These are phyloP conservation scores for Adelges cooleyi DNA, from an alignment of 1,140 invertebrate genomes.

Conservation along the genomic window DNA sequence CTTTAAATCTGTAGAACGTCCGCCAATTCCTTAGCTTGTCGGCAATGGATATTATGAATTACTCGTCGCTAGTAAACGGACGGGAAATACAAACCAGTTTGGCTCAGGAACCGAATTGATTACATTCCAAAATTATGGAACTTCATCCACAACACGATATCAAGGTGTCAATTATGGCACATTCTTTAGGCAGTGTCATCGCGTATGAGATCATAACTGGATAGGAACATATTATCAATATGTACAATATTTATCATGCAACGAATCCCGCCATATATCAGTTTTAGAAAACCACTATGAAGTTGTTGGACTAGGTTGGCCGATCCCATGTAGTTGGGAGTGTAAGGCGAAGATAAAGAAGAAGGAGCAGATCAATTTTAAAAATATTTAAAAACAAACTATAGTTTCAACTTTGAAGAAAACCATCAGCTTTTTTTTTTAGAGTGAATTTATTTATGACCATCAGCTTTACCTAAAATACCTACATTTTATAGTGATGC, in stretches of 20 bases:
- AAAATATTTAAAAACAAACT: too few species aligned
- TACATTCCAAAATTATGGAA: conserved; percentile 57
- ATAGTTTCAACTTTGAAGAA: too few species aligned
- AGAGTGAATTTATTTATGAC: too few species aligned
- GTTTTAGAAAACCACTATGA: too few species aligned
- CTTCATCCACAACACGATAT: conserved; percentile 58
- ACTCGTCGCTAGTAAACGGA: conserved; percentile 65
- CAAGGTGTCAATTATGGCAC: conserved; percentile 62
- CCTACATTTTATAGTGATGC: too few species aligned
- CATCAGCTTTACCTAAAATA: too few species aligned
- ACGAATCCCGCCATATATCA: conserved; percentile 64
- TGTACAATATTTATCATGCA: conserved; percentile 70
- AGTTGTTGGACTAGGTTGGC: too few species aligned
- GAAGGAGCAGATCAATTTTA: too few species aligned
- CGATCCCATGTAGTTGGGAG: too few species aligned
- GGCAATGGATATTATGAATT: conserved; percentile 72
- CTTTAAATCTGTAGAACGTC: conserved; percentile 51
- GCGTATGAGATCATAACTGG: conserved; percentile 67
- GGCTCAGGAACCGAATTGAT: conserved; percentile 52
- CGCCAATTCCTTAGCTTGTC: conserved; percentile 57
- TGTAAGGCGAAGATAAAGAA: too few species aligned
- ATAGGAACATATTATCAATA: conserved; percentile 44
- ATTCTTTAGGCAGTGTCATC: conserved; percentile 68
- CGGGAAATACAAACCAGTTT: conserved; percentile 59
- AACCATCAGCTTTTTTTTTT: too few species aligned